Evolutionary conservation across 2,797 vertebrate species (phyloP).

Genomic region (Parambassis ranga): DNA sequence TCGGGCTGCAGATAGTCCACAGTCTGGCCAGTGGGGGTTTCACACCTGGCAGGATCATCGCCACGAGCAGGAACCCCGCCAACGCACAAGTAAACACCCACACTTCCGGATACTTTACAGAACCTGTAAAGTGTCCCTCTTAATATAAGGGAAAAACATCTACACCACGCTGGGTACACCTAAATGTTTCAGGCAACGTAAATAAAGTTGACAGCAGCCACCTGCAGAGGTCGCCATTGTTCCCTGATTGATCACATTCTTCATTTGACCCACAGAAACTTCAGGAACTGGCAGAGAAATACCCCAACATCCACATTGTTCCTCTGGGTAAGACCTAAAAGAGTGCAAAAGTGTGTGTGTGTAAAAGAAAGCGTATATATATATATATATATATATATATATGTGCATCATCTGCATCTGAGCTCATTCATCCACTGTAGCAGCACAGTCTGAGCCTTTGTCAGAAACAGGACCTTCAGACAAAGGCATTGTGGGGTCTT

Average conservation of each 20-base stretch:
- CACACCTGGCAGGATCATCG: conserved; percentile 71
- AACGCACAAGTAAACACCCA: conserved; percentile 69
- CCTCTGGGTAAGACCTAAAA: conserved; percentile 60
- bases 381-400: no score
- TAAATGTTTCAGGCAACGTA: neutral
- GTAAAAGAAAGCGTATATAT: no score
- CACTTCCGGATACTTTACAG: accelerated
- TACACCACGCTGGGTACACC: neutral
- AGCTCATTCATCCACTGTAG: no score
- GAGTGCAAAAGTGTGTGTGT: no score
- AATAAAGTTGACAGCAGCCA: neutral
- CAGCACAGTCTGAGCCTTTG: no score
- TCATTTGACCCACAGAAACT: conserved; percentile 57
- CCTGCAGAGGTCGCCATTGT: neutral
- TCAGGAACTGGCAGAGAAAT: conserved; percentile 65
- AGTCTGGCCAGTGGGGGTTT: conserved; percentile 63
- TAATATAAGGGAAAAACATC: no score
- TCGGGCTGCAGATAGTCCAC: conserved; percentile 75
- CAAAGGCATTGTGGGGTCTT: no score
- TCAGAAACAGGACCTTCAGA: no score
- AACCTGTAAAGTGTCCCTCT: no score
- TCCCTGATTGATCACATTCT: neutral
- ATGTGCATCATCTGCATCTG: no score
- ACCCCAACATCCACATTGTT: conserved; percentile 67
- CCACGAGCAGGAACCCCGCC: conserved; percentile 62